Evolutionary conservation across 2,888 invertebrate species (phyloP).

Genomic region (Dasypogon diadema): DNA sequence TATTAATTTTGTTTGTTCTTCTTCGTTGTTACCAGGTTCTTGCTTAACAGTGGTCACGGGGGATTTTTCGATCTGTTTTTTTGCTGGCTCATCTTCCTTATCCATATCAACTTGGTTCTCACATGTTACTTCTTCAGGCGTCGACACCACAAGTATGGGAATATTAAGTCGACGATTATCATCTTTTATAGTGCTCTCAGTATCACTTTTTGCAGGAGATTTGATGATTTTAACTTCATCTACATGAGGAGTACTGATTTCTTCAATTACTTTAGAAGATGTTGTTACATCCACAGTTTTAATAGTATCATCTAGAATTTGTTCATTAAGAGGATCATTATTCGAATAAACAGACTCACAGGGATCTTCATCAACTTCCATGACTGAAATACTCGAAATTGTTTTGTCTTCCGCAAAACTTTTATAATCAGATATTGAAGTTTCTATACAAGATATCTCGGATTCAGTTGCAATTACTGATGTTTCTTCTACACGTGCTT

Average conservation of each 20-base stretch:
- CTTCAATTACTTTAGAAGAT: slow-evolving; percentile 30
- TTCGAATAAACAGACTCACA: not conserved
- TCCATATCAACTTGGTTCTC: too few species aligned
- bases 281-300: not conserved
- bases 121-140: slow-evolving; percentile 27
- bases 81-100: not conserved
- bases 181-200: not conserved
- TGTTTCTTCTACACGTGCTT: not conserved
- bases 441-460: not conserved
- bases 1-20: too few species aligned
- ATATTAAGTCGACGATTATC: not conserved
- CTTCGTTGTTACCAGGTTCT: too few species aligned
- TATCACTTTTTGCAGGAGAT: not conserved
- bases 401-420: not conserved
- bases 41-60: not conserved
- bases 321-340: not conserved
- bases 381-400: not conserved
- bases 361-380: slow-evolving; percentile 15
- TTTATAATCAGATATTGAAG: not conserved
- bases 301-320: not conserved
- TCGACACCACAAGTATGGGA: slow-evolving; percentile 2
- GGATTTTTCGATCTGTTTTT: not conserved
- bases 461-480: not conserved
- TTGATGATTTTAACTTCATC: slow-evolving; percentile 36
- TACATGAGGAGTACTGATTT: too few species aligned